Evolutionary conservation across 2,888 invertebrate genomes (phyloP).

Genomic region (Xanthorhoe spadicearia): DNA sequence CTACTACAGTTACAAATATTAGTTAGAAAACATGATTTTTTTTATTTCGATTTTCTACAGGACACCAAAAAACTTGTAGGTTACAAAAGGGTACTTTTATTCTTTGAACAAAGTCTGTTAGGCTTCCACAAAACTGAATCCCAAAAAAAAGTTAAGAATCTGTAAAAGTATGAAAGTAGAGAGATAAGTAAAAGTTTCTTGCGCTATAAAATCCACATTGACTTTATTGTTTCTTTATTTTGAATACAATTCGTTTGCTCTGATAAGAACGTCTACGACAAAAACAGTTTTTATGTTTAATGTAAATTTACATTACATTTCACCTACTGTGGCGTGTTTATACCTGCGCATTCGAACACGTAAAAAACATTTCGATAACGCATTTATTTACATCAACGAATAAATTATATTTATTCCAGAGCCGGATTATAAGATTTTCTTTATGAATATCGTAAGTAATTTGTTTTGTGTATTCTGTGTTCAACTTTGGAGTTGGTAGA

Average conservation of each 20-base stretch:
- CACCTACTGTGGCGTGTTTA: background rate
- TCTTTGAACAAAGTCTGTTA: too few species aligned
- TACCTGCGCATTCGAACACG: conserved; percentile 10
- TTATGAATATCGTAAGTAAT: conserved; percentile 32
- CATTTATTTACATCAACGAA: conserved; percentile 12
- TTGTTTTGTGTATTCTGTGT: background rate
- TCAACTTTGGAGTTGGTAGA: background rate
- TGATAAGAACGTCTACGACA: background rate
- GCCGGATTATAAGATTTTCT: conserved; percentile 12
- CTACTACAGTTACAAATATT: too few species aligned
- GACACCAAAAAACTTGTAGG: too few species aligned
- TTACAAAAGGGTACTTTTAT: too few species aligned
- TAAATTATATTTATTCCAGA: conserved; percentile 14
- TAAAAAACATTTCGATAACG: conserved; percentile 17
- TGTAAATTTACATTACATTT: background rate
- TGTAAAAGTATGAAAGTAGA: too few species aligned
- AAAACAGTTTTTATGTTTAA: background rate
- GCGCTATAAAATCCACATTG: background rate
- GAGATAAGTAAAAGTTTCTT: too few species aligned
- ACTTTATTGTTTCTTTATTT: background rate
- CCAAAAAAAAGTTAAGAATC: too few species aligned
- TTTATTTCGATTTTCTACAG: too few species aligned
- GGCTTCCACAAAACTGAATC: too few species aligned
- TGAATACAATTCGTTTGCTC: background rate
- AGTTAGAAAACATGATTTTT: too few species aligned